Base-by-base conservation (phyloP, 2,888 invertebrate genomes). In the Microctonus hyperodae region DNA sequence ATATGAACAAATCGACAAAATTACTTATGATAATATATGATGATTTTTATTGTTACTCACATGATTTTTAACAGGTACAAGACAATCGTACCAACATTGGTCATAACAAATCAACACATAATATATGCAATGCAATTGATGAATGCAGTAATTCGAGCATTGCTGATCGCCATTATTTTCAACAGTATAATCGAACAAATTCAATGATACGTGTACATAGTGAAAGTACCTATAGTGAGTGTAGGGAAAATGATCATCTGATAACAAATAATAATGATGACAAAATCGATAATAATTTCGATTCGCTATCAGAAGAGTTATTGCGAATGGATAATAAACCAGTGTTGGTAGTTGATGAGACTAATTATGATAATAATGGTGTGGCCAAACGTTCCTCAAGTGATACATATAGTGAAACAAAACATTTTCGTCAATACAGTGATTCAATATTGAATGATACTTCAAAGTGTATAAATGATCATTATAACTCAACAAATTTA, bases 151-250 rank as follows among this genome's bases (percentile, higher is more conserved):
- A 13, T 31, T 66, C 44, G 63, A 71, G 57, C 70, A 70, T 51
- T 65, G 67, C 40, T 11, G 33, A 59, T 61, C 10, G 60, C 44
- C 35, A 51, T 1, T 33, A 25, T 10, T 62, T 64, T 28, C 65
- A 69, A 4, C 65, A 70, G 9, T 69, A 70, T 48, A 16, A 44
- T 44, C 16, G 16, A n/a, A 16, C 44, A 44, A 70, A 56, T 67
- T 72, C 68, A 65, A 78, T 74, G 68, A 75, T 74, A 64, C 73
- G 74, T 56, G 66, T 69, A 23, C 70, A 81, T 57, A 81, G 82
- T 75, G 82, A 81, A 69, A 82, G 82, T 78, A 78, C 78, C 55
- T 74, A 78, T 74, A 81, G 82, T 44, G 80, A 82, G 76, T 79
- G 78, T 60, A 65, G 22, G 57, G 40, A 23, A 50, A 61, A 44